Evolutionary conservation across 2,797 vertebrate genomes (phyloP), one percentile per base, ranked within the genome.

Genomic region (Pipistrellus pipistrellus): DNA sequence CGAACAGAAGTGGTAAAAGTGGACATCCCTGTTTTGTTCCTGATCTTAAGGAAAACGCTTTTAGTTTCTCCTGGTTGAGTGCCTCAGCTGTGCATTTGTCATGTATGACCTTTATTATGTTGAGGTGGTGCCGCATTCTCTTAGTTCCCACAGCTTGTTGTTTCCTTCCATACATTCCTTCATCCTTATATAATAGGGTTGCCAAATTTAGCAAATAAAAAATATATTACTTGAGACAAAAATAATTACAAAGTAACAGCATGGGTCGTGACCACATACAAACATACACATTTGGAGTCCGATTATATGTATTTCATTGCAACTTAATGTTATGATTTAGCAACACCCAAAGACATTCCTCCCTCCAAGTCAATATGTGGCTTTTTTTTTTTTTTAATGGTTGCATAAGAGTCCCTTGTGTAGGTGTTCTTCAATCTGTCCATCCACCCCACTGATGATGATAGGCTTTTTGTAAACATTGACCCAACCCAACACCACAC

Each of bases 131-230:
- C n/a, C 7, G 1, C 6, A 72, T 41, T 51, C 10, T 27, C 59
- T 76, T 38, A 64, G 46, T 48, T n/a, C 35, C 66, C 38, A 41
- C 66, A 46, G 2, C 13, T 35, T 35, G 15, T 25, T 30, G 2
- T 55, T 73, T 92, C 30, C 15, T 89, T 76, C 41, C 35, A 27
- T 21, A 51, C n/a, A 69, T 76, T 75, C 38, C 66, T 73, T 84
- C 11, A 25, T 15, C 25, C 27, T 71, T 78, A 64, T 17, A n/a
- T 68, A 85, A 48, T 9, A 32, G 9, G 62, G 15, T 53, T 77
- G 76, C 48, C 20, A 21, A 76, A 95, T 82, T 72, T 73, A 93
- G 23, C 55, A 85, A 94, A 71, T 35, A 73, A 64, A 95, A 95
- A 91, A 81, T 46, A 73, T n/a, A 75, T 87, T 73, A 13, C 75